Conservation (phyloP, 2,797 vertebrate species). For the Tauraco hartlaubi region DNA sequence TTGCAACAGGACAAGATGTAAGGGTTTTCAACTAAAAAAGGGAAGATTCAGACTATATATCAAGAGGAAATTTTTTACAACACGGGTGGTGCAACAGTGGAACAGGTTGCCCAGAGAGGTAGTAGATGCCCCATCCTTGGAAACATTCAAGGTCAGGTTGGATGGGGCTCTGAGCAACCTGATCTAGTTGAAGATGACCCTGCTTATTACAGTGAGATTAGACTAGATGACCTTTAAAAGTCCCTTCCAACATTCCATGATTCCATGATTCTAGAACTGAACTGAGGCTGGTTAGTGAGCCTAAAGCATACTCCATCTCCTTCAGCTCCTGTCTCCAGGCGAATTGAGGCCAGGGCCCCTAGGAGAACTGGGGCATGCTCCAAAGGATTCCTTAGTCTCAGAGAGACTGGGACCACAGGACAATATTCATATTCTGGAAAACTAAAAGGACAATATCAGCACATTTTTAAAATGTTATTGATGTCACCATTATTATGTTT, state of each 20-base stretch:
- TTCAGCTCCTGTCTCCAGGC: not conserved
- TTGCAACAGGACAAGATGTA: too few relatives aligned
- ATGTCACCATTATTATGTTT: not conserved
- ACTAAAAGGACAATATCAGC: not conserved
- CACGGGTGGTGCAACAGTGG: too few relatives aligned
- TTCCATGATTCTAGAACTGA: not conserved
- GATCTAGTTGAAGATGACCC: not conserved
- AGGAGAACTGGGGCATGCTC: not conserved
- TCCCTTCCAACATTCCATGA: not conserved
- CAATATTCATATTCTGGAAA: not conserved
- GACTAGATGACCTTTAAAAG: not conserved
- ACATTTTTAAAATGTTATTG: not conserved
- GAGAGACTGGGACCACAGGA: not conserved
- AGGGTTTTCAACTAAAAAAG: too few relatives aligned
- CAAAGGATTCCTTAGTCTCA: not conserved
- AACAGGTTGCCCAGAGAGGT: too few relatives aligned
- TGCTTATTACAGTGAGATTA: not conserved
- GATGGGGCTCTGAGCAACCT: not conserved
- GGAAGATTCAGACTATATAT: too few relatives aligned
- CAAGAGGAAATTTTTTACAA: too few relatives aligned
- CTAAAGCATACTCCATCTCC: not conserved
- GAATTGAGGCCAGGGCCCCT: not conserved
- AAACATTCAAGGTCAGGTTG: too few relatives aligned
- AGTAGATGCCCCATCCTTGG: too few relatives aligned
- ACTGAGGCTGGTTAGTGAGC: not conserved